phyloP scores from a whole-genome alignment of 2,113 vertebrate genomes.

The Meriones unguiculatus region DNA sequence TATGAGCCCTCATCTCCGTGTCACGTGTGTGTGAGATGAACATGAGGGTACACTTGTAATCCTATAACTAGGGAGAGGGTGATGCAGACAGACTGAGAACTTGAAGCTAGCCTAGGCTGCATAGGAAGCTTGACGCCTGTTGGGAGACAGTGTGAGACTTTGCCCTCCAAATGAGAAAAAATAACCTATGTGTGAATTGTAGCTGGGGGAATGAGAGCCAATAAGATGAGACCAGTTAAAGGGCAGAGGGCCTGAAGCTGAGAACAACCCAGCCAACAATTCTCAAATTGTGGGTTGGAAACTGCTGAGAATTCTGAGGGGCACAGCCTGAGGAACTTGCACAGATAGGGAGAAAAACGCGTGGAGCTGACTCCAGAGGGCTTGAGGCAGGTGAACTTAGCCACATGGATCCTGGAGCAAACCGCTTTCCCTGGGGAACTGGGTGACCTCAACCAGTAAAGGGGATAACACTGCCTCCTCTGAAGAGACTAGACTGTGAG shows the following conservation, averaged over 20 bases:
- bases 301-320: background rate
- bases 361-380: background rate
- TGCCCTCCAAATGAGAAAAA: background rate
- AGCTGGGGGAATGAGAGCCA: background rate
- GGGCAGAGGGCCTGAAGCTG: background rate
- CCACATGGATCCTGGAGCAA: background rate
- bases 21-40: background rate
- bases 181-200: background rate
- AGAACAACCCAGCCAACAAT: background rate
- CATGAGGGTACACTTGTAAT: background rate
- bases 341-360: fast-evolving
- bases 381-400: background rate
- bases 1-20: background rate
- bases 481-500: background rate
- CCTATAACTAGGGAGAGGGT: background rate
- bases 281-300: background rate
- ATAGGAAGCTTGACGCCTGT: background rate
- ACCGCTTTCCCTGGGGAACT: background rate
- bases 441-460: background rate
- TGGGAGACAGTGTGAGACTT: background rate
- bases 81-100: background rate
- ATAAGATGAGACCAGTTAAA: background rate
- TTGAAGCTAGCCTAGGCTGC: background rate
- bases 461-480: background rate
- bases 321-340: background rate